Conservation (phyloP, 1,140 invertebrate genomes). For the Harpegnathos saltator region DNA sequence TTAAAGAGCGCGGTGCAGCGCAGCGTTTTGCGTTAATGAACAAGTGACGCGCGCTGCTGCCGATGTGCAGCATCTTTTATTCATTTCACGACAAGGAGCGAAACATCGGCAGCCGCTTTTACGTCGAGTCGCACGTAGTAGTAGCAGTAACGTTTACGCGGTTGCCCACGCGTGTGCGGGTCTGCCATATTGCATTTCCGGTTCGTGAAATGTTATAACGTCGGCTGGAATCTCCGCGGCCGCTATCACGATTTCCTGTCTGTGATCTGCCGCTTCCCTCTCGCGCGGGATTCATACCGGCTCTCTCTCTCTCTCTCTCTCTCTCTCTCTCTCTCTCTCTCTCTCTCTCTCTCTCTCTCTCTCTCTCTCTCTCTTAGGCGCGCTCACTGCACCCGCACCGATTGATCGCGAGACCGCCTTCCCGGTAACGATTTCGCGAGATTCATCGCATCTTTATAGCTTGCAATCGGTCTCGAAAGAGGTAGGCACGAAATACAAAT, state of each 20-base stretch:
- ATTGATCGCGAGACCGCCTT: conserved; percentile 30
- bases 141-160: conserved; percentile 19
- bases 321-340: background rate
- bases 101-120: conserved; percentile 70
- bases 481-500: background rate
- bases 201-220: conserved; percentile 75
- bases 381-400: background rate
- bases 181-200: conserved; percentile 76
- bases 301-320: background rate
- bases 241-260: conserved; percentile 78
- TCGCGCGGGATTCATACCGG: conserved; percentile 11
- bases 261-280: conserved; percentile 68
- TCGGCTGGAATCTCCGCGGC: conserved; percentile 61
- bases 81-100: conserved; percentile 74
- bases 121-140: conserved; percentile 49
- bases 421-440: conserved; percentile 7
- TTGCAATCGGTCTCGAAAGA: background rate
- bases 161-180: conserved; percentile 71
- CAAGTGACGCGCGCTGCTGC: conserved; percentile 64
- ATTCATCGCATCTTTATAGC: conserved; percentile 3
- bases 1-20: conserved; percentile 16
- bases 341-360: background rate
- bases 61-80: conserved; percentile 76
- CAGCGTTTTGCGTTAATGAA: conserved; percentile 76
- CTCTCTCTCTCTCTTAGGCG: background rate